Evolutionary conservation across 1,140 invertebrate genomes (phyloP).

Genomic region (Tenebrio molitor): DNA sequence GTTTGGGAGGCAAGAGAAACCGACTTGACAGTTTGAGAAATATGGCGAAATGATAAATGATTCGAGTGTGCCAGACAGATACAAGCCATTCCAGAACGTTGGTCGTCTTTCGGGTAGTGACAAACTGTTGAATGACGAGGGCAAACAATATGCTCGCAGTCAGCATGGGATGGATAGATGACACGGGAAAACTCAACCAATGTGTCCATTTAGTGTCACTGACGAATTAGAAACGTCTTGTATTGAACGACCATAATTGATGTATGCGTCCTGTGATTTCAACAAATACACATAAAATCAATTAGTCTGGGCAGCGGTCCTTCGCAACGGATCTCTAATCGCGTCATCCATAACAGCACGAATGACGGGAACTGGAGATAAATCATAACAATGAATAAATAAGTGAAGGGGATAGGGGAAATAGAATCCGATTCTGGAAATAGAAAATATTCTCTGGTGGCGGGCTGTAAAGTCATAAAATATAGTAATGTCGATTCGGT

Average conservation of each 20-base stretch:
- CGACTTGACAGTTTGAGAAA: constrained; percentile 54
- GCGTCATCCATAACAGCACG: neutral
- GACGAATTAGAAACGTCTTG: constrained; percentile 42
- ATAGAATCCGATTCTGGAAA: neutral
- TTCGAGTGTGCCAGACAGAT: constrained; percentile 58
- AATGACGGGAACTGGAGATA: neutral
- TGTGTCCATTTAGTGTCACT: constrained; percentile 39
- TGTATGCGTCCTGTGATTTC: constrained; percentile 11
- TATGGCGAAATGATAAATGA: constrained; percentile 59
- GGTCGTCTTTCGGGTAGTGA: constrained; percentile 54
- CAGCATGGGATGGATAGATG: constrained; percentile 29
- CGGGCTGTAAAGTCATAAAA: constrained; percentile 16
- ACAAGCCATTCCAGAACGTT: constrained; percentile 55
- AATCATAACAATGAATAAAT: constrained; percentile 1
- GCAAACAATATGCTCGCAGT: constrained; percentile 49
- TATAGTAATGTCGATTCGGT: constrained; percentile 10
- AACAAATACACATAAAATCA: constrained; percentile 6
- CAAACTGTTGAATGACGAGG: constrained; percentile 59
- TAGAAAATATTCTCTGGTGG: constrained; percentile 2
- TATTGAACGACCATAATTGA: neutral
- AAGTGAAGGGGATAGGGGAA: neutral
- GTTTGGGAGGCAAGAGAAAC: constrained; percentile 29
- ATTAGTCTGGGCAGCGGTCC: neutral
- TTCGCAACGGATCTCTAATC: neutral
- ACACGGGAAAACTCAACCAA: constrained; percentile 25